Base-by-base conservation (phyloP, 2,113 vertebrate genomes). In the Andinoacara biseriatus region DNA sequence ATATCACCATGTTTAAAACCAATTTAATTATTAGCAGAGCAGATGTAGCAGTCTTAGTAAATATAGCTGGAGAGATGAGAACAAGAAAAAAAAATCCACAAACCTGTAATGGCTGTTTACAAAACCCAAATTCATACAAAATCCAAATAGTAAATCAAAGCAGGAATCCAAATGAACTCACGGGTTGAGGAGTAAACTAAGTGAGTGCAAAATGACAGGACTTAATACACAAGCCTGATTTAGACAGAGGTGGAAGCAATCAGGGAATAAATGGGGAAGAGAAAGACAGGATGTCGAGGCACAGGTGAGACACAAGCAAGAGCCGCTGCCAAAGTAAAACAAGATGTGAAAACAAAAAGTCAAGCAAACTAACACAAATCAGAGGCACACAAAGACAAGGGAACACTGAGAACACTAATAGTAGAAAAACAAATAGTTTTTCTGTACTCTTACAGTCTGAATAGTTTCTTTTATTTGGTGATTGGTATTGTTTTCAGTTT, bases 401-500 rank as follows among this genome's bases (percentile, higher is more conserved):
- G 9, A 38, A 10, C 35, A 35, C 35, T 9, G 8, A 35, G 35
- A 8, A 35, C 35, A 38, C 35, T 9, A 38, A 38, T 8, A 38
- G 35, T 10, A 38, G 9, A 10, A 38, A 38, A 38, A 10, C 35
- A 38, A 38, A 38, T 38, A 38, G 35, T 10, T 38, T 38, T 33
- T 33, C 6, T 33, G 7, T 38, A 10, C 35, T 2, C 33, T 33
- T 33, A 52, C 67, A 33, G 1, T 31, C 26, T 54, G 11, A 54
- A 54, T 29, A n/a, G 26, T 72, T 52, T 31, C 3, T 59, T 11
- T 52, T 63, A n/a, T 52, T 52, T 58, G 7, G 9, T 26, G 26
- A 14, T 33, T 72, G 6, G 17, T 58, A 14, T 74, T 79, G 43
- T 80, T 74, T 74, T 80, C 4, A 61, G 9, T 84, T 81, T 67